Evolutionary conservation across 1,140 invertebrate species (phyloP), one percentile per base, ranked within the genome.

Genomic region (Drosophila sproati): DNA sequence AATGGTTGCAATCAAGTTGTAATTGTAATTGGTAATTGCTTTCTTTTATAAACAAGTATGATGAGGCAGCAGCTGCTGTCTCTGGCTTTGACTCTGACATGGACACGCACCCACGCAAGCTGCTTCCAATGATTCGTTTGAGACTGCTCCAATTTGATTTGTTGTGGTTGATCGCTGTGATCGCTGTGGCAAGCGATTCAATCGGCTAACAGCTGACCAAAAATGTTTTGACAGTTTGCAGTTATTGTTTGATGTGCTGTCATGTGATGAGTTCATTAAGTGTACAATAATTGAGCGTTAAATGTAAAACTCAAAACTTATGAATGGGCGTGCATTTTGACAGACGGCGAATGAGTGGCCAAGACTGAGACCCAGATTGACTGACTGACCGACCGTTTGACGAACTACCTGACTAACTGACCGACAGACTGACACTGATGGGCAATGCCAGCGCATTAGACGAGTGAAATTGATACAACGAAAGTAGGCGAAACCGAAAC

Each of bases 191-290:
- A 12, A 64, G 60, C 73, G 61, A 71, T 75, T 72, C 60, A 66
- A 73, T 55, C 69, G 51, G 56, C 20, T 48, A 52, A 28, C 35
- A 41, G 59, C 47, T 61, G 52, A 62, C 61, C 57, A 77, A 75
- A 80, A 76, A 64, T 85, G 75, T 89, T 89, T 89, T 89, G 85
- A 89, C 85, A 89, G 85, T 85, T 88, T 83, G 81, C 86, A 90
- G 80, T 89, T 89, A 85, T 89, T 78, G 85, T 75, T 89, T 88
- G 86, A 90, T 85, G 74, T 72, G 80, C 85, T 89, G 83, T 88
- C 83, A 56, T 78, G 85, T 89, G 85, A 89, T 89, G 85, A 89
- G 85, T 89, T 89, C 85, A 89, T 89, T 89, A 89, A 89, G 85
- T 73, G 81, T 72, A 73, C 80, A 78, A 89, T 89, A 89, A 89